Evolutionary conservation across 2,113 vertebrate genomes (phyloP).

Genomic region (Cyprinodon tularosa): DNA sequence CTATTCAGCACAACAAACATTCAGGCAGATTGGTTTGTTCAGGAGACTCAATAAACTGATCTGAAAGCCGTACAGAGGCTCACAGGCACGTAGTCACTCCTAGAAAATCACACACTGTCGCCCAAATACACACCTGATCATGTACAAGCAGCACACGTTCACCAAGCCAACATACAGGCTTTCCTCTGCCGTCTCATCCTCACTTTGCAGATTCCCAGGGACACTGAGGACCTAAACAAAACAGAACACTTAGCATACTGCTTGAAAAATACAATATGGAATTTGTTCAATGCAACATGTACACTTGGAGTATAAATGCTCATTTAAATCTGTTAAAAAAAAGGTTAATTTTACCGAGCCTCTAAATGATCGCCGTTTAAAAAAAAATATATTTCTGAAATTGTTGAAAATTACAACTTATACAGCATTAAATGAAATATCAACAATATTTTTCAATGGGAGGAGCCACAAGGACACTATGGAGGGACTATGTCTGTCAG

Average conservation of each 20-base stretch:
- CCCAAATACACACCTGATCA: not conserved
- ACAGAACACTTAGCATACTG: slow-evolving; percentile 13
- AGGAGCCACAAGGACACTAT: too few species aligned
- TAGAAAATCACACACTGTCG: slow-evolving; percentile 10
- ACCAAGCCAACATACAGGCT: slow-evolving; percentile 14
- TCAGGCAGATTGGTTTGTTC: slow-evolving; percentile 44
- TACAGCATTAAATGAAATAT: too few species aligned
- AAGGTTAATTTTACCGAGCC: not conserved
- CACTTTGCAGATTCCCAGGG: slow-evolving; percentile 33
- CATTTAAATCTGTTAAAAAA: not conserved
- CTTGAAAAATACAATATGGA: not conserved
- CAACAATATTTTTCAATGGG: too few species aligned
- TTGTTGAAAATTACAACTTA: too few species aligned
- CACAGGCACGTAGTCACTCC: slow-evolving; percentile 24
- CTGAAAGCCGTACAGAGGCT: slow-evolving; percentile 12
- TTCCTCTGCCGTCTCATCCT: slow-evolving; percentile 37
- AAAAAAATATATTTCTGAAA: too few species aligned
- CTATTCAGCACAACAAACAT: slow-evolving; percentile 46
- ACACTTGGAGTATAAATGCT: not conserved
- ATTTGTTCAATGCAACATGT: not conserved
- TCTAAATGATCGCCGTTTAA: not conserved
- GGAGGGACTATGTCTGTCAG: too few species aligned
- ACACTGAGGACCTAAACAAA: slow-evolving; percentile 24
- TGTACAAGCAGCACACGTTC: not conserved
- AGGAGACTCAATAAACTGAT: slow-evolving; percentile 21